Percentiles rank a stretch among this genome's conserved stretches.
phyloP scores from a whole-genome alignment of 2,888 invertebrate genomes.

The Apodemia zela region DNA sequence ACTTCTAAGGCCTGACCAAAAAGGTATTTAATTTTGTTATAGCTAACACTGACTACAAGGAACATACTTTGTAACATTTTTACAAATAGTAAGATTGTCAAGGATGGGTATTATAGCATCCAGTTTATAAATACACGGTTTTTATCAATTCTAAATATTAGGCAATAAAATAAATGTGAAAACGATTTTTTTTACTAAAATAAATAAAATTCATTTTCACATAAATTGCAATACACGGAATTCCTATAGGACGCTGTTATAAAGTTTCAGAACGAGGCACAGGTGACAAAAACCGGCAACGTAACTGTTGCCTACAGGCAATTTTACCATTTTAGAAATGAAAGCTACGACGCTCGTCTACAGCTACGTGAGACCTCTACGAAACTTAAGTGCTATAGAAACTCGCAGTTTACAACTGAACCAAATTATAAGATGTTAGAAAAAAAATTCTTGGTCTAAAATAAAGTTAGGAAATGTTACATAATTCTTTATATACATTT shows the following conservation, averaged over 20 bases:
- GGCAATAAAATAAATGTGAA: too few species aligned
- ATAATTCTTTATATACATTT: too few species aligned
- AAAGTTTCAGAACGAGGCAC: neutral
- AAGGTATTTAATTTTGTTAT: too few species aligned
- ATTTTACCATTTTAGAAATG: neutral
- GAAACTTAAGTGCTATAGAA: constrained; percentile 13
- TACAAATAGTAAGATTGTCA: too few species aligned
- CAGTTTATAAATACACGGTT: neutral
- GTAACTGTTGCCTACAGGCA: neutral
- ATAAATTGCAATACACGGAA: neutral
- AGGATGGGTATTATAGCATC: neutral
- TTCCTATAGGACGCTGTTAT: neutral
- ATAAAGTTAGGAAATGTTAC: neutral
- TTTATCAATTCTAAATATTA: neutral
- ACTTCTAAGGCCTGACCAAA: too few species aligned
- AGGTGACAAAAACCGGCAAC: constrained; percentile 2
- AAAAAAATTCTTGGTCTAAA: neutral
- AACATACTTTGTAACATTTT: too few species aligned
- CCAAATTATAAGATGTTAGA: neutral
- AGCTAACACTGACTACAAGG: too few species aligned
- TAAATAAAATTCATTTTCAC: neutral
- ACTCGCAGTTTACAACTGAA: neutral
- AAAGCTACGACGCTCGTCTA: neutral
- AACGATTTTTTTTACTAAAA: too few species aligned
- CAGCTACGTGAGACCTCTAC: constrained; percentile 4